These are phyloP conservation scores for Cyclopterus lumpus DNA, from an alignment of 2,797 vertebrate species.

Conservation along the genomic window DNA sequence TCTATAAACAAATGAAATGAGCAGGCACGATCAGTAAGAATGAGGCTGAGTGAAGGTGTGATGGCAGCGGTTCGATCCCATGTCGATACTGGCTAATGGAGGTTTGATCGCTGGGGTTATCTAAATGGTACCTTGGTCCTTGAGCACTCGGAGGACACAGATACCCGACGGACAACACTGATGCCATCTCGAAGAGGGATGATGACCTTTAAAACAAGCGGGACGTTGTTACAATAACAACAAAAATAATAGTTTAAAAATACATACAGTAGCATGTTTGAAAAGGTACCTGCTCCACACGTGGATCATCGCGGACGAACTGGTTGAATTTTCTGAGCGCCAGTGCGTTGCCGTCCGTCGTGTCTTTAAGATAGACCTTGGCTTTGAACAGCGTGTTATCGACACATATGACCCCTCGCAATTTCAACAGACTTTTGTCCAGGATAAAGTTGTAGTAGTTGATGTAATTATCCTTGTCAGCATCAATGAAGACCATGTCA, in stretches of 20 bases:
- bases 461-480: conserved; percentile 87
- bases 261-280: neutral
- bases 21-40: neutral
- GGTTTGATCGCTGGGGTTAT: neutral
- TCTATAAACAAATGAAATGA: conserved; percentile 46
- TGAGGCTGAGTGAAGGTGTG: too few species aligned
- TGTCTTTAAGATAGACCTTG: conserved; percentile 84
- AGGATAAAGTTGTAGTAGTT: conserved; percentile 88
- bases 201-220: conserved; percentile 76
- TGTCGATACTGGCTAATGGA: neutral
- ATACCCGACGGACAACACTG: conserved; percentile 78
- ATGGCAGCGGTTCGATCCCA: neutral
- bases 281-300: conserved; percentile 82
- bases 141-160: conserved; percentile 36
- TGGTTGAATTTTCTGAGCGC: conserved; percentile 84
- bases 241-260: neutral
- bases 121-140: conserved; percentile 64
- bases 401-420: conserved; percentile 84
- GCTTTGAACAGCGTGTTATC: conserved; percentile 88
- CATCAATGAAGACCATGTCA: conserved; percentile 89
- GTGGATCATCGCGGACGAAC: conserved; percentile 80
- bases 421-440: conserved; percentile 86
- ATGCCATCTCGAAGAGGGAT: conserved; percentile 85
- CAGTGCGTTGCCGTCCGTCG: conserved; percentile 81
- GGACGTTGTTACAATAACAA: neutral